These are phyloP conservation scores for Melinaea menophilus DNA, from an alignment of 2,888 invertebrate genomes.

Conservation along the genomic window DNA sequence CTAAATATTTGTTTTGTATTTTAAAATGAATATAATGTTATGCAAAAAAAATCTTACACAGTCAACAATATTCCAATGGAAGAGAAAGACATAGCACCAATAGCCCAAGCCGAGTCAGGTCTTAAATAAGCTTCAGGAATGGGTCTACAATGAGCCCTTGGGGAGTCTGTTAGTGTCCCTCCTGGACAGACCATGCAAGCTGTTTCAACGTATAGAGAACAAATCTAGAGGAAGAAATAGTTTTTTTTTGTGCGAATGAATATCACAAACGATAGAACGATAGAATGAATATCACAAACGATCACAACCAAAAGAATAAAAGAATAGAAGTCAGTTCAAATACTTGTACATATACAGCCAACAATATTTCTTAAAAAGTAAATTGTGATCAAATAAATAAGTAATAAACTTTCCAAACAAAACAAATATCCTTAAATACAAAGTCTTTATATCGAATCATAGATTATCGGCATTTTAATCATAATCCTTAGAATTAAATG, in stretches of 20 bases:
- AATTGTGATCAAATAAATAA: too few relatives aligned
- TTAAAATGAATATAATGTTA: neutral
- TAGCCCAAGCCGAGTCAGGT: slow-evolving; percentile 92
- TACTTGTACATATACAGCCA: too few relatives aligned
- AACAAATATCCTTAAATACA: too few relatives aligned
- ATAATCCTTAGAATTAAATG: neutral
- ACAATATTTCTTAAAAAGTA: too few relatives aligned
- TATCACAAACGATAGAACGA: too few relatives aligned
- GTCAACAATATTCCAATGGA: slow-evolving; percentile 90
- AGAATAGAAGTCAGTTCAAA: too few relatives aligned
- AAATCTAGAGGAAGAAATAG: slow-evolving; percentile 77
- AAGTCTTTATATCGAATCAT: too few relatives aligned
- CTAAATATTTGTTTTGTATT: neutral
- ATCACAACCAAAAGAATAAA: too few relatives aligned
- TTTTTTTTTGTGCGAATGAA: neutral
- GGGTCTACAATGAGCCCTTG: slow-evolving; percentile 84
- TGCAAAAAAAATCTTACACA: slow-evolving; percentile 57
- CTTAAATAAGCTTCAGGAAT: slow-evolving; percentile 90
- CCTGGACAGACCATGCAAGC: slow-evolving; percentile 89
- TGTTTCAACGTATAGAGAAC: slow-evolving; percentile 88
- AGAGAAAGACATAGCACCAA: slow-evolving; percentile 94
- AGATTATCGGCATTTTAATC: too few relatives aligned
- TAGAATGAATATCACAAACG: too few relatives aligned
- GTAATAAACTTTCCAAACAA: too few relatives aligned
- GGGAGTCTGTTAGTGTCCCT: slow-evolving; percentile 89